Evolutionary conservation across 2,888 invertebrate species (phyloP), one percentile per base, ranked within the genome.

Genomic region (Melanophora roralis): DNA sequence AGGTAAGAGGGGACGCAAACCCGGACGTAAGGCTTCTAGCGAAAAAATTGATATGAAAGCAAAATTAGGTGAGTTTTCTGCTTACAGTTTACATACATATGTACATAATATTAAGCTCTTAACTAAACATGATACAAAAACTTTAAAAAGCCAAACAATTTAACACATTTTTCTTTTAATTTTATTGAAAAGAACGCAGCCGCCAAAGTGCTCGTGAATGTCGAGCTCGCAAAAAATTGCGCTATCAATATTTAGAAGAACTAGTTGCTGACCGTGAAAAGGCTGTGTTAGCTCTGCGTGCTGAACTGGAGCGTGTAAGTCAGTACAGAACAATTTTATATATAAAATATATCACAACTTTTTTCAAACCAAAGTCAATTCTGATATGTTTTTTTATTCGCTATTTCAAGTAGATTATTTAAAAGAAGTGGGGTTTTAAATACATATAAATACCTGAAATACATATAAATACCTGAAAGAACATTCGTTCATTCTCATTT

Each of bases 131-230:
- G n/a, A n/a, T n/a, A n/a, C n/a, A n/a, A n/a, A n/a, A n/a, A n/a
- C n/a, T n/a, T n/a, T n/a, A n/a, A n/a, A n/a, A n/a, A n/a, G n/a
- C n/a, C n/a, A n/a, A n/a, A n/a, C n/a, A n/a, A n/a, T n/a, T n/a
- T n/a, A n/a, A n/a, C n/a, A n/a, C n/a, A n/a, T n/a, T n/a, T n/a
- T n/a, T n/a, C n/a, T n/a, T n/a, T n/a, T n/a, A n/a, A n/a, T n/a
- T n/a, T n/a, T n/a, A n/a, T n/a, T n/a, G n/a, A n/a, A n/a, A 89
- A 96, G 98, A 98, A 91, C 93, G 98, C 81, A 98, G 98, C 90
- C 93, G 98, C 84, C 98, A 98, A 91, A 98, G 98, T 91, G 98
- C 98, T 84, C 93, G 98, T 85, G 98, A 98, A 92, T 98, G 98
- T 89, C 94, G 98, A 83, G 98, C 98, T 55, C 93, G 98, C 65